Conservation (phyloP, 2,888 invertebrate genomes). For the Agapostemon virescens region DNA sequence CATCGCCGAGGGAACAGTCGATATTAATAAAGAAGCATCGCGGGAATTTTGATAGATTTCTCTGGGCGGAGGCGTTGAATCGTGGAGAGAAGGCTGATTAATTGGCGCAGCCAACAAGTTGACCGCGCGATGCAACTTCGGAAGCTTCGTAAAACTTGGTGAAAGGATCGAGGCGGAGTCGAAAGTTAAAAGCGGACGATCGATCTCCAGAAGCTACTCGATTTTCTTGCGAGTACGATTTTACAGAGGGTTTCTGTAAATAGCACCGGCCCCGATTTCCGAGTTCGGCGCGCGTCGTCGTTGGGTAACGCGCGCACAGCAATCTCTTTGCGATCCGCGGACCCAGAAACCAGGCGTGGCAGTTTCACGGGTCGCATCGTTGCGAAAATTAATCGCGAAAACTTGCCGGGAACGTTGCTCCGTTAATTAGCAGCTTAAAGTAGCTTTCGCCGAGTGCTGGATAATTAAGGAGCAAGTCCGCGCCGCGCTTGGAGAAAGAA, state of each 20-base stretch:
- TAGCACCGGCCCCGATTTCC: not conserved
- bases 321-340: not conserved
- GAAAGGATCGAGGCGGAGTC: not conserved
- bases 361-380: not conserved
- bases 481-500: not conserved
- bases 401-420: slow-evolving; percentile 23
- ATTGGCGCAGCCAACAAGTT: not conserved
- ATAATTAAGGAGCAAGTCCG: slow-evolving; percentile 32
- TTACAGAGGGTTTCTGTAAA: not conserved
- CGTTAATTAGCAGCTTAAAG: slow-evolving; percentile 49
- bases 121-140: not conserved
- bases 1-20: not conserved
- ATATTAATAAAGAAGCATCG: not conserved
- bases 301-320: not conserved
- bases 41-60: not conserved
- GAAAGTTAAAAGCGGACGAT: not conserved
- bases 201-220: not conserved
- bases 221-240: not conserved
- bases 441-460: slow-evolving; percentile 5
- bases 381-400: slow-evolving; percentile 43
- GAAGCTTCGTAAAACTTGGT: not conserved
- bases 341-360: not conserved
- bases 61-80: not conserved
- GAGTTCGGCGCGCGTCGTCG: not conserved
- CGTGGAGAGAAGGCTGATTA: not conserved